Base-by-base conservation (phyloP, 2,113 vertebrate species). In the Himantopus leucocephalus region DNA sequence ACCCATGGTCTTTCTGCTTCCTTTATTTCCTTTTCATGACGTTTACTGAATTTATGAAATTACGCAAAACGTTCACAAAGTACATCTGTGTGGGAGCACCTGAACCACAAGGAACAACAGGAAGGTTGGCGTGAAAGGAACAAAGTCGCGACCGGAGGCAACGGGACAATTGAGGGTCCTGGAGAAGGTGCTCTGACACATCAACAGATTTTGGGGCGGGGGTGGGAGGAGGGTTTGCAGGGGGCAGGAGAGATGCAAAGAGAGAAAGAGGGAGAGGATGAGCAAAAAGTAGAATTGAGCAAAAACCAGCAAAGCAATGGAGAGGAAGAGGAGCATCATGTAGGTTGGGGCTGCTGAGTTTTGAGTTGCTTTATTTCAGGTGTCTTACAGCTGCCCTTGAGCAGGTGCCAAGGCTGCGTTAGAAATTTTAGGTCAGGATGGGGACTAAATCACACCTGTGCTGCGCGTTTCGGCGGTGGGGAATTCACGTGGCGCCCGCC, bases 321-420 rank as follows among this genome's bases (percentile, higher is more conserved):
- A 52, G 52, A 62, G 43, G 60, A 64, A 60, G 48, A 73, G 30
- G 27, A 82, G 21, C 21, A 52, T 2, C 0, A 0, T 1, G 5
- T 53, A 50, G 14, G 70, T 70, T 30, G 39, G 24, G 55, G 41
- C 67, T 64, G 17, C 24, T 20, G 50, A 16, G 10, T 6, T 63
- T 73, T 58, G 2, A 32, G 24, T 41, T 21, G 37, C 27, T 53
- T 78, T 30, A 37, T 74, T 97, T 55, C 35, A 22, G 11, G 12
- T 84, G 23, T 77, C 52, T 81, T 72, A 10, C 11, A 59, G 43
- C 24, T 86, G 34, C 48, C 68, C 12, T 7, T 29, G 45, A 35
- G 62, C 53, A 45, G 72, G 13, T 80, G 66, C 18, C 55, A 66
- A 47, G 62, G 37, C 13, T n/a, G 15, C 1, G 1, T 27, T 45